These are phyloP conservation scores for Athetis lepigone DNA, from an alignment of 2,888 invertebrate genomes.

Conservation along the genomic window DNA sequence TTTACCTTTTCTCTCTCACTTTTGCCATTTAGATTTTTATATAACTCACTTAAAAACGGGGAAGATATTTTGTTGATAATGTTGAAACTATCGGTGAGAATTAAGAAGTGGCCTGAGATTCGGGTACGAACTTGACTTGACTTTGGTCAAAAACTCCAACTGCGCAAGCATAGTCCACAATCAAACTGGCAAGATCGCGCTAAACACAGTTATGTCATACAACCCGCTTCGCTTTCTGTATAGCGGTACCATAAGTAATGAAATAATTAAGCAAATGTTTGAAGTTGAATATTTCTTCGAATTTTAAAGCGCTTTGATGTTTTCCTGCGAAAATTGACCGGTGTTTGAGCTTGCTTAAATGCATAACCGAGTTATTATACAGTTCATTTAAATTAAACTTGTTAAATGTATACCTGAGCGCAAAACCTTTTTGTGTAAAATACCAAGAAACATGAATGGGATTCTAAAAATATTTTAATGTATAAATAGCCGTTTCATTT, in stretches of 20 bases:
- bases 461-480: no score
- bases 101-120: no score
- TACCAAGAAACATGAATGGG: neutral
- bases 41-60: no score
- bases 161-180: no score
- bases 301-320: constrained; percentile 21
- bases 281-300: constrained; percentile 34
- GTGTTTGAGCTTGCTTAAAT: constrained; percentile 11
- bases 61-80: no score
- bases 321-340: constrained; percentile 32
- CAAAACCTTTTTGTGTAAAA: neutral
- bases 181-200: no score
- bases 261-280: constrained; percentile 38
- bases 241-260: neutral
- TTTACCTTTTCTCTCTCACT: no score
- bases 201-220: neutral
- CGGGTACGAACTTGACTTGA: no score
- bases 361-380: neutral
- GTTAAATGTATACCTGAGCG: neutral
- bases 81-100: no score
- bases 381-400: neutral
- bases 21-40: no score
- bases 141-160: no score
- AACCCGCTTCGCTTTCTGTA: neutral
- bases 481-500: no score